phyloP scores from a whole-genome alignment of 1,140 invertebrate genomes.

The Lordiphosa stackelbergi region DNA sequence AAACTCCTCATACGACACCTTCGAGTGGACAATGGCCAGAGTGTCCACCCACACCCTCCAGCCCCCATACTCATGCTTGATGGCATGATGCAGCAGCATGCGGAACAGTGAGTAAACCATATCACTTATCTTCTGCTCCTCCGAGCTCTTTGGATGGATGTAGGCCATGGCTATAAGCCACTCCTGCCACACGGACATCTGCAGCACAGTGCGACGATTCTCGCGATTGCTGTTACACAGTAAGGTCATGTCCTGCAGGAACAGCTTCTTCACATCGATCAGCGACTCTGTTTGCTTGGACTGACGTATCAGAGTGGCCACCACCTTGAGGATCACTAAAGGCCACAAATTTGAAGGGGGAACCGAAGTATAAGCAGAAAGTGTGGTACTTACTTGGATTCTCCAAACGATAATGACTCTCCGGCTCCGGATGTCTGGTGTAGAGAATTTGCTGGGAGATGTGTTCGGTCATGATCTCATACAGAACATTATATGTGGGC shows the following conservation, averaged over 20 bases:
- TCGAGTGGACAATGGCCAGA: slow-evolving; percentile 98
- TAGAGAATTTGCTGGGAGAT: slow-evolving; percentile 96
- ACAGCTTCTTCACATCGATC: slow-evolving; percentile 96
- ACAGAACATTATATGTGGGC: slow-evolving; percentile 98
- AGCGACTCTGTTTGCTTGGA: slow-evolving; percentile 95
- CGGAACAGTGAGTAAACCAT: slow-evolving; percentile 98
- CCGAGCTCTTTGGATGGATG: slow-evolving; percentile 95
- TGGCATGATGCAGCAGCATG: slow-evolving; percentile 98
- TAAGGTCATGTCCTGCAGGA: slow-evolving; percentile 97
- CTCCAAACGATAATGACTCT: slow-evolving; percentile 95
- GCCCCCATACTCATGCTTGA: slow-evolving; percentile 99
- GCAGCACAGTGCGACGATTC: slow-evolving; percentile 96
- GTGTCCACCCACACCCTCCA: slow-evolving; percentile 99
- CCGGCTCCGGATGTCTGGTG: slow-evolving; percentile 93
- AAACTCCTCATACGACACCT: slow-evolving; percentile 98
- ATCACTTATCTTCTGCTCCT: slow-evolving; percentile 97
- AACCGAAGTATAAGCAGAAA: background rate
- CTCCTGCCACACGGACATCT: slow-evolving; percentile 99
- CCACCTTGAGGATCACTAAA: slow-evolving; percentile 97
- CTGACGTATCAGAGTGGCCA: slow-evolving; percentile 96
- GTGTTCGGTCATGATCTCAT: slow-evolving; percentile 98
- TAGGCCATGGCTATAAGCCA: slow-evolving; percentile 99
- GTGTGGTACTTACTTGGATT: slow-evolving; percentile 91
- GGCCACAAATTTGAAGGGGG: background rate
- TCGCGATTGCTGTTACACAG: slow-evolving; percentile 98